Evolutionary conservation across 2,888 invertebrate species (phyloP), one percentile per base, ranked within the genome.

Genomic region (Argyresthia goedartella): DNA sequence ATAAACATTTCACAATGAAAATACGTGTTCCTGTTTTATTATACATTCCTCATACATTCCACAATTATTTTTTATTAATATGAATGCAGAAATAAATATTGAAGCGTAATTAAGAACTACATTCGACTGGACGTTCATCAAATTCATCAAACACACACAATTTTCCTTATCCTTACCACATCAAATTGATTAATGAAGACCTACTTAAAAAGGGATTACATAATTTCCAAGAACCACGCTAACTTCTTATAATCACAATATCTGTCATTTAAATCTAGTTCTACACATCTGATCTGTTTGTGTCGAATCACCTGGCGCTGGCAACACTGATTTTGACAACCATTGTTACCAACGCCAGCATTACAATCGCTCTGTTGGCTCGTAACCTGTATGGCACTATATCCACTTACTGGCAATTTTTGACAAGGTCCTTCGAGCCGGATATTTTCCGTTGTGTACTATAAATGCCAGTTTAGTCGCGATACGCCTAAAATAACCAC

Each of bases 61-160:
- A 25, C 25, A 25, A 25, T 25, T 25, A 6, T 4, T 25, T 25
- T 25, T 25, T 25, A 25, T 47, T 47, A 25, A 33, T 16, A 44
- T 14, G 15, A 48, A 35, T 13, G 48, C 48, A 48, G 48, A 48
- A 48, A 48, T 35, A 36, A 48, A 48, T 48, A 6, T 25, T 15
- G 13, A 25, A 48, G 36, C 36, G 36, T 44, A 4, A 44, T 15
- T 14, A 48, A 34, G 48, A 48, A 13, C 36, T 36, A 35, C 11
- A 35, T 35, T 48, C 35, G 36, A 44, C 14, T 48, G 48, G 48
- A 48, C 48, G 48, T 35, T 25, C 25, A 25, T 25, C 25, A 25
- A 25, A 48, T 35, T 25, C 25, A 25, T 25, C 25, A 25, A 25
- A 48, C 47, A 47, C 33, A 47, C 36, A 48, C 13, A 15, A 13